Conservation (phyloP, 1,140 invertebrate genomes). For the Ridgeia piscesae region DNA sequence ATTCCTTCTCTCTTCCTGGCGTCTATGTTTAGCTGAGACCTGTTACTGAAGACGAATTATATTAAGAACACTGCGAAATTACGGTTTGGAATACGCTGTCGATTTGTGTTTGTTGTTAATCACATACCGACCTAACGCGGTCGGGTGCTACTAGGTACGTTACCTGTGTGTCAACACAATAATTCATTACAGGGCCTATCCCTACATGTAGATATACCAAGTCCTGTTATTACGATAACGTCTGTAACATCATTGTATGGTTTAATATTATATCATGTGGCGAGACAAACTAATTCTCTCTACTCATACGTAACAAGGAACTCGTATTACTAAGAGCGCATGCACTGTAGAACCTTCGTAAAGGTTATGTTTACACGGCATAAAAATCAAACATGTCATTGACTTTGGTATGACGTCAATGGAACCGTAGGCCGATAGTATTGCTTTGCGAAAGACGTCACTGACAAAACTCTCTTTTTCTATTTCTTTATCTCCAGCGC, state of each 20-base stretch:
- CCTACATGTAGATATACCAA: no score
- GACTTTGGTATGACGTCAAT: constrained; percentile 1
- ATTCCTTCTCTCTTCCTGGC: neutral
- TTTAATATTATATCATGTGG: neutral
- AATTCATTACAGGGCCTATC: neutral
- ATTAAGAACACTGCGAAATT: neutral
- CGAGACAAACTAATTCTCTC: neutral
- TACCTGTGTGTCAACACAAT: no score
- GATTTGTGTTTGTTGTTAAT: neutral
- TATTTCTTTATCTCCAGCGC: neutral
- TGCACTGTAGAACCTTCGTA: neutral
- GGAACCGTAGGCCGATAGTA: neutral
- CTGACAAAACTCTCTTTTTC: neutral
- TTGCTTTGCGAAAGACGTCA: neutral
- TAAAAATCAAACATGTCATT: neutral
- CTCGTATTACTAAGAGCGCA: no score
- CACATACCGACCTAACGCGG: neutral
- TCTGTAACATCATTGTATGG: neutral
- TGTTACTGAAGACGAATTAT: neutral
- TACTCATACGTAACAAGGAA: neutral
- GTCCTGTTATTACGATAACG: neutral
- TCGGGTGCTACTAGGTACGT: no score
- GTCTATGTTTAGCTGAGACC: neutral
- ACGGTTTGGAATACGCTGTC: neutral
- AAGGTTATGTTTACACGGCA: neutral